Percentiles rank a stretch among this genome's conserved stretches.
Conservation (phyloP, 1,140 invertebrate species). For the Coelopa frigida region DNA sequence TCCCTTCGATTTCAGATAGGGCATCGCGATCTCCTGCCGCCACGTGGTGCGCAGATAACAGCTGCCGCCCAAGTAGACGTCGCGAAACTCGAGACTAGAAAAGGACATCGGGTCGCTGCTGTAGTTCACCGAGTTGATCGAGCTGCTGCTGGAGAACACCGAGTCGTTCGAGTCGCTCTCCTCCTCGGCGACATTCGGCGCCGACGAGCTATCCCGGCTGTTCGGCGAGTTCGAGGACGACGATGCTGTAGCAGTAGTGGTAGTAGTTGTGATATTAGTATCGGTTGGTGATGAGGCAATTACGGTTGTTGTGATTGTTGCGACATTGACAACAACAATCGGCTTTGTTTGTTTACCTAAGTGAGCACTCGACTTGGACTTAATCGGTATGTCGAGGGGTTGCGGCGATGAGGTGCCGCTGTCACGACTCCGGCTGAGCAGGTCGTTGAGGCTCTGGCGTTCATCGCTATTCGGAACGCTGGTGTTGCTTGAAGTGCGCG, state of each 20-base stretch:
- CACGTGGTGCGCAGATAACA: constrained; percentile 94
- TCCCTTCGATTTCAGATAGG: constrained; percentile 75
- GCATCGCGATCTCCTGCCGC: constrained; percentile 87
- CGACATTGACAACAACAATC: constrained; percentile 36
- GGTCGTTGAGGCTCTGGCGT: constrained; percentile 26
- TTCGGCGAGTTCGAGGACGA: background rate
- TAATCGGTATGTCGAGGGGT: constrained; percentile 18
- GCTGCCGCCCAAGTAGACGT: constrained; percentile 73
- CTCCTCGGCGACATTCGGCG: constrained; percentile 20
- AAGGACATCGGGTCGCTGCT: constrained; percentile 5
- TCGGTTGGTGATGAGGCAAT: no score
- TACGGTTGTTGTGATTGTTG: constrained; percentile 41
- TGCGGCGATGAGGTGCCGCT: constrained; percentile 44
- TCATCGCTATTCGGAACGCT: constrained; percentile 39
- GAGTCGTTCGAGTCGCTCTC: constrained; percentile 44
- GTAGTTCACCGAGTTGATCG: constrained; percentile 25
- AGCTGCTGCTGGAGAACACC: constrained; percentile 42
- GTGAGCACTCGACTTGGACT: constrained; percentile 12
- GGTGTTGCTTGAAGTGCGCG: constrained; percentile 40
- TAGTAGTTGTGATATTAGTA: no score
- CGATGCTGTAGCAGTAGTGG: constrained; percentile 3
- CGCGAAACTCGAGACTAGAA: constrained; percentile 26
- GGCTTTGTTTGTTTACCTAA: constrained; percentile 19
- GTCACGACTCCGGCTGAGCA: constrained; percentile 32
- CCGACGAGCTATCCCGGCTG: background rate